Conservation (phyloP, 2,113 vertebrate genomes). For the Cochlearius cochlearius region DNA sequence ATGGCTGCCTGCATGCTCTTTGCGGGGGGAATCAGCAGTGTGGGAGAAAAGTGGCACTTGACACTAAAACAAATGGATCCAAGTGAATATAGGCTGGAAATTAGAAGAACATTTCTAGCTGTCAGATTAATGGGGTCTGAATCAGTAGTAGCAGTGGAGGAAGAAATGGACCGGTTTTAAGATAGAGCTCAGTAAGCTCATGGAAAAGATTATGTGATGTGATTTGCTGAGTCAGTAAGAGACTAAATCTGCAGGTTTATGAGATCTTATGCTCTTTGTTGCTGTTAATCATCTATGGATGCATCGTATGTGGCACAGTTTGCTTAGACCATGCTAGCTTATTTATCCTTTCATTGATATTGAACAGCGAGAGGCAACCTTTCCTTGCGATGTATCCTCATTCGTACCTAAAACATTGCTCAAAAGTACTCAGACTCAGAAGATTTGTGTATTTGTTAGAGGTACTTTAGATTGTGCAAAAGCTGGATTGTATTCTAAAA, state of each 20-base stretch:
- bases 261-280: background rate
- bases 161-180: background rate
- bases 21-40: accelerated
- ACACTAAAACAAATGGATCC: background rate
- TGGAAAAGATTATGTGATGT: background rate
- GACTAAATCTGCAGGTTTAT: background rate
- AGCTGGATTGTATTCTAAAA: background rate
- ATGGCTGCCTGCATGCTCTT: background rate
- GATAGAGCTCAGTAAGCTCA: background rate
- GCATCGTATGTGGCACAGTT: background rate
- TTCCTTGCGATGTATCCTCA: background rate
- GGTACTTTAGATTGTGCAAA: background rate
- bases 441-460: background rate
- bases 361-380: background rate
- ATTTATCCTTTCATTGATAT: background rate
- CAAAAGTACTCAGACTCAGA: background rate
- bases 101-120: background rate
- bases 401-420: background rate
- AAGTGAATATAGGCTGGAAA: background rate
- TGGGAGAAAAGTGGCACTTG: background rate
- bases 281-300: background rate
- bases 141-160: background rate
- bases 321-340: background rate
- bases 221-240: background rate
- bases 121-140: background rate